phyloP scores from a whole-genome alignment of 2,888 invertebrate species.

The Pseudococcus longispinus region DNA sequence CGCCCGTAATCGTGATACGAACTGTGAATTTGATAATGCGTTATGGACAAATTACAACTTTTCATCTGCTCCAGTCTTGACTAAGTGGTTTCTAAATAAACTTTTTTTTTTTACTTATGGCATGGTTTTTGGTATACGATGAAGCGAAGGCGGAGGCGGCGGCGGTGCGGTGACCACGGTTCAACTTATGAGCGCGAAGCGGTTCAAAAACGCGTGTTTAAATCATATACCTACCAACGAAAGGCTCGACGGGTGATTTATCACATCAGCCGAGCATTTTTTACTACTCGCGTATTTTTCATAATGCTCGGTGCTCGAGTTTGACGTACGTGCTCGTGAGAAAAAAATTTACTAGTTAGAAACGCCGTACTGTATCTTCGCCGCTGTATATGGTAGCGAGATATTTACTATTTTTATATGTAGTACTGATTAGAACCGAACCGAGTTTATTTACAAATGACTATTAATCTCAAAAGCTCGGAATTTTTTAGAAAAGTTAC shows the following conservation, averaged over 20 bases:
- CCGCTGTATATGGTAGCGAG: not conserved
- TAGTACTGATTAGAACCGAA: not conserved
- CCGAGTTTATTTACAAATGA: not conserved
- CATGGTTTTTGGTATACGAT: not conserved
- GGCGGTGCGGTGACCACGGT: not conserved
- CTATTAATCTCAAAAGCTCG: not conserved
- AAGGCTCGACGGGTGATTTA: slow-evolving; percentile 10
- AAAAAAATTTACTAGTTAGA: not conserved
- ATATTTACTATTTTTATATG: not conserved
- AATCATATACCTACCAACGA: slow-evolving; percentile 31
- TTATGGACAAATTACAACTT: slow-evolving; percentile 50
- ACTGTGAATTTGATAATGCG: slow-evolving; percentile 50
- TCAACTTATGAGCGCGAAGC: not conserved
- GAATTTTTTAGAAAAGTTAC: not conserved
- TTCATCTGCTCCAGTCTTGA: slow-evolving; percentile 27
- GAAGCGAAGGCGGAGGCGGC: not conserved
- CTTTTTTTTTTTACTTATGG: slow-evolving; percentile 41
- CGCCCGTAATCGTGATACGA: slow-evolving; percentile 35
- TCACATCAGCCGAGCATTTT: not conserved
- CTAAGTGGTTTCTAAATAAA: slow-evolving; percentile 43
- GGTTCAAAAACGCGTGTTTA: not conserved
- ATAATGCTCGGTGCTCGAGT: not conserved
- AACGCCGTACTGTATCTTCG: not conserved
- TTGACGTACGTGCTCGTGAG: slow-evolving; percentile 3
- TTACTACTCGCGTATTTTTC: slow-evolving; percentile 4